Evolutionary conservation across 2,888 invertebrate species (phyloP).

Genomic region (Aproaerema taeniolella): DNA sequence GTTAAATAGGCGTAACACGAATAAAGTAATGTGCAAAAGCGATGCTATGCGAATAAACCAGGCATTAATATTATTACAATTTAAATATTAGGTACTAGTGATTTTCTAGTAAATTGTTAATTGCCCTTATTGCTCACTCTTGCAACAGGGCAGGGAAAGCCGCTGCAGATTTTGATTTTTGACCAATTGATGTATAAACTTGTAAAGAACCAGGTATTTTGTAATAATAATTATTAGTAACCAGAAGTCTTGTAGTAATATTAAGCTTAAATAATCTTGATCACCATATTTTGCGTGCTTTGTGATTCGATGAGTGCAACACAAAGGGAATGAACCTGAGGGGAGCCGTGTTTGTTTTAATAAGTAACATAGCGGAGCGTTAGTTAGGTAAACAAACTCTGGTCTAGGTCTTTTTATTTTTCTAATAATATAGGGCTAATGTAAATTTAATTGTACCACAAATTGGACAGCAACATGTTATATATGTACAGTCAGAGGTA

Average conservation of each 20-base stretch:
- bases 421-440: conserved; percentile 39
- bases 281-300: conserved; percentile 29
- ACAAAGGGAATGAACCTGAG: conserved; percentile 26
- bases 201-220: conserved; percentile 52
- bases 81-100: background rate
- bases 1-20: too few species aligned
- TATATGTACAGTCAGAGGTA: too few species aligned
- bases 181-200: conserved; percentile 52
- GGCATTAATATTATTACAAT: too few species aligned
- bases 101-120: conserved; percentile 4
- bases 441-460: conserved; percentile 27
- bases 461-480: conserved; percentile 24
- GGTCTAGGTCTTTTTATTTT: conserved; percentile 54
- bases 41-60: too few species aligned
- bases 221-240: conserved; percentile 42
- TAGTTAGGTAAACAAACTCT: conserved; percentile 47
- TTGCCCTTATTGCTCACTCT: conserved; percentile 5
- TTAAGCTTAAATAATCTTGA: conserved; percentile 39
- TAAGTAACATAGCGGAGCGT: conserved; percentile 36
- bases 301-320: conserved; percentile 26
- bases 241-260: conserved; percentile 41
- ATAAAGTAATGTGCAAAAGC: too few species aligned
- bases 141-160: conserved; percentile 1
- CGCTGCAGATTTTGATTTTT: conserved; percentile 31
- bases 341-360: conserved; percentile 26